A percentile compares a stretch with the other conserved stretches of the same genome.
These are phyloP conservation scores for Valencia hispanica DNA, from an alignment of 2,797 vertebrate species.

Conservation along the genomic window DNA sequence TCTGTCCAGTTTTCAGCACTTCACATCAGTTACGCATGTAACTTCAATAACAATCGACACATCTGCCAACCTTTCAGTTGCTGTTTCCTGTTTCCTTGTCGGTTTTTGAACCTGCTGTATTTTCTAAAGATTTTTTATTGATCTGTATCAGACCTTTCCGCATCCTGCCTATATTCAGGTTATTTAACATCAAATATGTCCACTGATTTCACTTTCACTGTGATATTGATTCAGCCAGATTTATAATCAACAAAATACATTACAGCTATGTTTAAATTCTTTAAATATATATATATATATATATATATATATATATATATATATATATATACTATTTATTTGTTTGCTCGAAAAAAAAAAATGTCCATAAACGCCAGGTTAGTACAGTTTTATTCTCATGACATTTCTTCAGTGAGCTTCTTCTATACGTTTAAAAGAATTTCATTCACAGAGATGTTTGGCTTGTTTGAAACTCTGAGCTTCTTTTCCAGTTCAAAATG, in stretches of 20 bases:
- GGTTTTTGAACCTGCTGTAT: not conserved
- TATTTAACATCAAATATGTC: not conserved
- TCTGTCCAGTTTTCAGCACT: not conserved
- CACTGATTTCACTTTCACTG: not conserved
- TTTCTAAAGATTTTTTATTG: not conserved
- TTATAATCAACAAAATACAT: not conserved
- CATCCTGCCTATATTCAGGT: not conserved
- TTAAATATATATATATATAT: no score
- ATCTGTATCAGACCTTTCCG: not conserved
- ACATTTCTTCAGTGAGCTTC: not conserved
- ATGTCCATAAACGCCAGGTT: not conserved
- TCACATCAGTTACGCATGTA: not conserved
- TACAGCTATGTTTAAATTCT: not conserved
- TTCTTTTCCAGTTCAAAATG: not conserved
- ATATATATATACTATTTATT: no score
- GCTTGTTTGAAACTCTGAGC: not conserved
- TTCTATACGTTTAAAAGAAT: not conserved
- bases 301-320: no score
- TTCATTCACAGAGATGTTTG: not conserved
- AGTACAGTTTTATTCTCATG: not conserved
- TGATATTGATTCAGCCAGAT: not conserved
- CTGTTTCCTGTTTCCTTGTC: not conserved
- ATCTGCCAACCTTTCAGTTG: not conserved
- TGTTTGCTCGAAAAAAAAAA: not conserved
- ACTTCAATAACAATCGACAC: not conserved